Conservation (phyloP, 2,113 vertebrate species). For the Manacus vitellinus region DNA sequence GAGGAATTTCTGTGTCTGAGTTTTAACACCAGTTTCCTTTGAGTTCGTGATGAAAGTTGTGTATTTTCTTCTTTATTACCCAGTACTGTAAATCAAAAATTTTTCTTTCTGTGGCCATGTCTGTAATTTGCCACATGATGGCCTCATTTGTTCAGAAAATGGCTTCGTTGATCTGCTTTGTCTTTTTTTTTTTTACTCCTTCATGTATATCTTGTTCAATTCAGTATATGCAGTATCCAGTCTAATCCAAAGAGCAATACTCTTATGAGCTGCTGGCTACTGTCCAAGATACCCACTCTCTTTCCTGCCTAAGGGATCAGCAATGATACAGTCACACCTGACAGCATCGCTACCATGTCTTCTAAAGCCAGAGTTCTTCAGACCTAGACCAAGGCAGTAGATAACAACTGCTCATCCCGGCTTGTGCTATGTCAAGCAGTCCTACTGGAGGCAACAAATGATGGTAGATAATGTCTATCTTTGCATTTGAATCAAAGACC, state of each 20-base stretch:
- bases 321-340: not conserved
- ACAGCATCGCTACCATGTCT: not conserved
- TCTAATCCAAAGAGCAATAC: not conserved
- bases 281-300: not conserved
- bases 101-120: not conserved
- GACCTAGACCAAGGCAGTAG: not conserved
- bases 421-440: not conserved
- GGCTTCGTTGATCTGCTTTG: not conserved
- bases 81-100: not conserved
- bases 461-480: not conserved
- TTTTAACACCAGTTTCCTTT: not conserved
- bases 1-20: not conserved
- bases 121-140: conserved; percentile 37
- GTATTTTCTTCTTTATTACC: not conserved
- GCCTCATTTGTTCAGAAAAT: conserved; percentile 6
- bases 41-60: not conserved
- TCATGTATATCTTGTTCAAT: not conserved
- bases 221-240: not conserved
- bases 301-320: not conserved
- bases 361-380: not conserved
- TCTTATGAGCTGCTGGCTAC: not conserved
- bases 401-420: not conserved
- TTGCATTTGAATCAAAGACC: not conserved
- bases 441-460: not conserved
- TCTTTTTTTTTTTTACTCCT: not conserved